phyloP scores from a whole-genome alignment of 2,113 vertebrate species.

The Anthoscopus minutus region DNA sequence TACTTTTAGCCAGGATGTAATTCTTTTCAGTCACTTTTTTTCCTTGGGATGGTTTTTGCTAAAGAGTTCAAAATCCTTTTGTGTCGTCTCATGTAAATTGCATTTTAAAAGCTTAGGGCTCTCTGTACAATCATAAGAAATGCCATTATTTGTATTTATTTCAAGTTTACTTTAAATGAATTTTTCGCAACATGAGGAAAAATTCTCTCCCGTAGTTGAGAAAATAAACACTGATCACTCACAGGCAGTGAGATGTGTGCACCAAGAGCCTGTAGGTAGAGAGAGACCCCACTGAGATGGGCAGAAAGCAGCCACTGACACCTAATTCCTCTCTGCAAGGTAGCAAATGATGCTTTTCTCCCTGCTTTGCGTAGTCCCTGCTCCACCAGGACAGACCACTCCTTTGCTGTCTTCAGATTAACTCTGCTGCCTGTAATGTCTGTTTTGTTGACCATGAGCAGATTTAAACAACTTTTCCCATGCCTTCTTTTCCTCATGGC shows the following conservation, averaged over 20 bases:
- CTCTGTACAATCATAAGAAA: neutral
- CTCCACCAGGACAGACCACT: neutral
- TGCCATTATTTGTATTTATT: neutral
- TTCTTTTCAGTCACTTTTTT: slow-evolving; percentile 51
- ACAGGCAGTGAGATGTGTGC: neutral
- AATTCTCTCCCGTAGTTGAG: neutral
- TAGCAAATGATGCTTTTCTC: neutral
- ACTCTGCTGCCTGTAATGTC: neutral
- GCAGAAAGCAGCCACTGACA: neutral
- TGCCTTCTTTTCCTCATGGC: neutral
- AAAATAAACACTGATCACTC: neutral
- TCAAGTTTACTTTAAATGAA: neutral
- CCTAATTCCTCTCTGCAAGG: neutral
- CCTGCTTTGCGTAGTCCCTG: neutral
- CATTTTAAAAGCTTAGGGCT: neutral
- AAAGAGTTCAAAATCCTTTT: neutral
- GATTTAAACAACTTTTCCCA: neutral
- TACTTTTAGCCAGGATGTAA: slow-evolving; percentile 28
- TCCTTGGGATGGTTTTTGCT: neutral
- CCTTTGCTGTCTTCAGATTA: neutral
- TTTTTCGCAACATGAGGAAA: neutral
- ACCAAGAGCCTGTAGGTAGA: neutral
- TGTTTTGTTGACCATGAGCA: neutral
- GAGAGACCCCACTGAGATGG: neutral
- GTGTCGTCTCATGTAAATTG: neutral